These are phyloP conservation scores for Penaeus indicus DNA, from an alignment of 1,140 invertebrate genomes.

Conservation along the genomic window DNA sequence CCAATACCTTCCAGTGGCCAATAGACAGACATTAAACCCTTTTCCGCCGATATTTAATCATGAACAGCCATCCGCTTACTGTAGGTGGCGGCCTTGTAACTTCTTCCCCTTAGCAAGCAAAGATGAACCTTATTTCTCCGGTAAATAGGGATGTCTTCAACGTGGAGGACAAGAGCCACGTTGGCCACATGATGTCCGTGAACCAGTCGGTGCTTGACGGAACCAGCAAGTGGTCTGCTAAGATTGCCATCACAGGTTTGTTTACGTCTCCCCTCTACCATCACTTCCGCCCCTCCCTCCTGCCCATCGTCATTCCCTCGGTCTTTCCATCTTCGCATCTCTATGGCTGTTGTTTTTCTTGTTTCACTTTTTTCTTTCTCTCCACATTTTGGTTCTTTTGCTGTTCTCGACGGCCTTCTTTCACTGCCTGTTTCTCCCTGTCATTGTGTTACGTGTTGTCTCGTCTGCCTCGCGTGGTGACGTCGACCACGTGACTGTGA, in stretches of 20 bases:
- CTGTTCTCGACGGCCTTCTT: constrained; percentile 27
- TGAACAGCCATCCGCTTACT: too few species aligned
- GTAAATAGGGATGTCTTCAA: constrained; percentile 89
- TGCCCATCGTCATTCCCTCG: constrained; percentile 27
- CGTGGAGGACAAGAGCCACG: constrained; percentile 94
- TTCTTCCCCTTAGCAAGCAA: constrained; percentile 10
- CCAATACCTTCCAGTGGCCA: too few species aligned
- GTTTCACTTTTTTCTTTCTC: constrained; percentile 13
- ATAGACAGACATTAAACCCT: too few species aligned
- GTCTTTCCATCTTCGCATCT: not conserved
- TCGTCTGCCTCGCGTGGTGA: constrained; percentile 30
- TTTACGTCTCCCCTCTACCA: constrained; percentile 68
- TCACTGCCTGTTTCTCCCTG: constrained; percentile 28
- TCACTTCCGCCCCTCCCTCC: constrained; percentile 16
- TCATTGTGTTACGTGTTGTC: constrained; percentile 38
- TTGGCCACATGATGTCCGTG: constrained; percentile 96
- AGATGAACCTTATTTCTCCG: constrained; percentile 63
- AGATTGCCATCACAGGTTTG: constrained; percentile 99
- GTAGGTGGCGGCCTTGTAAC: too few species aligned
- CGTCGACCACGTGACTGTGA: constrained; percentile 11
- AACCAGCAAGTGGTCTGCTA: constrained; percentile 99
- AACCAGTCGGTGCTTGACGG: constrained; percentile 99
- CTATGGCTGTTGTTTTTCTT: constrained; percentile 43
- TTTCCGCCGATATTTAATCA: too few species aligned
- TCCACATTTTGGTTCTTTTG: constrained; percentile 11